These are phyloP conservation scores for Athetis lepigone DNA, from an alignment of 2,888 invertebrate species.

Conservation along the genomic window DNA sequence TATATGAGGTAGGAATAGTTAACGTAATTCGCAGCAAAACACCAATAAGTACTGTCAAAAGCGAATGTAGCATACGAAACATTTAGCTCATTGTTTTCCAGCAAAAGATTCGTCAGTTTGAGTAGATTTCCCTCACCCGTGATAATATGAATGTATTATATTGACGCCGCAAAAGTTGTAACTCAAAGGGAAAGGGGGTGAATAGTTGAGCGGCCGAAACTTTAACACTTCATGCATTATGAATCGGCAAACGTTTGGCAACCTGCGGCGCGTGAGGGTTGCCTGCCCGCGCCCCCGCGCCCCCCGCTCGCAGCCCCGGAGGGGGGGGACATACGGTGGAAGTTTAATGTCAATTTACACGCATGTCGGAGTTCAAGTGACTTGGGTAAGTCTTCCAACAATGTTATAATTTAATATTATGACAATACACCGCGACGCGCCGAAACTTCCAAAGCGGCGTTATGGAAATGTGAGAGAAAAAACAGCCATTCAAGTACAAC, in stretches of 20 bases:
- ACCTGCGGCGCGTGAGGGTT: constrained; percentile 54
- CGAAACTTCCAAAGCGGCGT: constrained; percentile 8
- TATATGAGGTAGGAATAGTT: no score
- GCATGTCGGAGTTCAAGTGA: constrained; percentile 60
- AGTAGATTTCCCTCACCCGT: constrained; percentile 37
- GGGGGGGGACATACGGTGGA: constrained; percentile 45
- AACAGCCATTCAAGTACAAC: constrained; percentile 16
- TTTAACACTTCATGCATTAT: constrained; percentile 68
- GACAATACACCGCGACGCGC: constrained; percentile 40
- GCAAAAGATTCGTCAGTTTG: constrained; percentile 47
- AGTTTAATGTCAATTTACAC: constrained; percentile 67
- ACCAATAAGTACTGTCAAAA: no score
- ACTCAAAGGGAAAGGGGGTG: constrained; percentile 55
- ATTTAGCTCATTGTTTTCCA: constrained; percentile 24
- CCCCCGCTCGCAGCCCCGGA: background rate
- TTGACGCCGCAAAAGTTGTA: constrained; percentile 51
- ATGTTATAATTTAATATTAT: constrained; percentile 63
- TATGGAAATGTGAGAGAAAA: constrained; percentile 12
- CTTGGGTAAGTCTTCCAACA: constrained; percentile 55
- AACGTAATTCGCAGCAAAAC: no score
- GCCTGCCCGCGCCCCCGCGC: background rate
- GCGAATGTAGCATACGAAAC: constrained; percentile 1
- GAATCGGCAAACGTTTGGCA: constrained; percentile 65
- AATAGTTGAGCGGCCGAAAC: constrained; percentile 57
- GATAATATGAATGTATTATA: constrained; percentile 64